A percentile compares a stretch with the other conserved stretches of the same genome.
These are phyloP conservation scores for Callochromis pleurospilus DNA, from an alignment of 2,113 vertebrate genomes.

Conservation along the genomic window DNA sequence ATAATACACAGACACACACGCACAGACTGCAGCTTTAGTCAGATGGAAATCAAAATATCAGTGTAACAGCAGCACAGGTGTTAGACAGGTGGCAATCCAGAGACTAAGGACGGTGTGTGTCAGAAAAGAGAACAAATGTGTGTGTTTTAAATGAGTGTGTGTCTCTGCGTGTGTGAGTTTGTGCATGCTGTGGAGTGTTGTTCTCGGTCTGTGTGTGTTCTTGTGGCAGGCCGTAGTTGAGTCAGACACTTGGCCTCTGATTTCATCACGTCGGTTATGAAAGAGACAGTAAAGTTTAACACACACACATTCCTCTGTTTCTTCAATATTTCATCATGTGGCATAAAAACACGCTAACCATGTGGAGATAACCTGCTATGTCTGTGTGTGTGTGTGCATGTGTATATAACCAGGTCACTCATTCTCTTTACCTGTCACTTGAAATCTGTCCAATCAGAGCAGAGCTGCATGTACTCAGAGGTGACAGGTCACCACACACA, in stretches of 20 bases:
- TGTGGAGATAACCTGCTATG: conserved; percentile 57
- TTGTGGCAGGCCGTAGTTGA: conserved; percentile 41
- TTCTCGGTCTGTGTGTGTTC: conserved; percentile 24
- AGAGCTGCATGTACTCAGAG: neutral
- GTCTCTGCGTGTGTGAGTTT: neutral
- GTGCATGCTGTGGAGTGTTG: neutral
- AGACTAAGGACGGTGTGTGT: neutral
- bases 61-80: conserved; percentile 1
- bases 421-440: conserved; percentile 4
- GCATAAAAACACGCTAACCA: conserved; percentile 57
- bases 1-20: neutral
- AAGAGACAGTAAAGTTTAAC: conserved; percentile 60
- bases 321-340: conserved; percentile 69
- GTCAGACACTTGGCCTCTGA: conserved; percentile 67
- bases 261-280: conserved; percentile 66
- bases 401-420: conserved; percentile 28
- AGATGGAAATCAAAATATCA: neutral
- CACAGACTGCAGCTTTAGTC: neutral
- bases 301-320: conserved; percentile 37
- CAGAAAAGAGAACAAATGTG: neutral
- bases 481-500: neutral
- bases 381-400: neutral
- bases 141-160: neutral
- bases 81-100: neutral
- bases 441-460: neutral